These are phyloP conservation scores for Egretta garzetta DNA, from an alignment of 2,113 vertebrate genomes.

Conservation along the genomic window DNA sequence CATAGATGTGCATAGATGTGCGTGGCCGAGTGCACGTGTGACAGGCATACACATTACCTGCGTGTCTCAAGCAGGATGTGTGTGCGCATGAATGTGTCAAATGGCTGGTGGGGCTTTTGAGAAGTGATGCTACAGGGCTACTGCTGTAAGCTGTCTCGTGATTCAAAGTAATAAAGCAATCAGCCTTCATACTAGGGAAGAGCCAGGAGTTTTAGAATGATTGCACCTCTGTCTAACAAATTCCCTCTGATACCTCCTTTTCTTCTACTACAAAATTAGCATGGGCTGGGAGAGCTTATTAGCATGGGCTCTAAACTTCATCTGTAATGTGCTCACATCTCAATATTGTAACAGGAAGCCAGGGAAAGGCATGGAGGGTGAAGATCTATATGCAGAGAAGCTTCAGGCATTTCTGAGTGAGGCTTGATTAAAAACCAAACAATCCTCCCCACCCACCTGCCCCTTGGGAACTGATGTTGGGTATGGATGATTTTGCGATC, in stretches of 20 bases:
- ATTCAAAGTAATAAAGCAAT: conserved; percentile 7
- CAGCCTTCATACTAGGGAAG: not conserved
- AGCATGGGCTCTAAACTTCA: not conserved
- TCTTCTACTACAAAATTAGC: not conserved
- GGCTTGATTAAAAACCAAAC: not conserved
- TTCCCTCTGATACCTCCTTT: not conserved
- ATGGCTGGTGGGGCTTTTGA: not conserved
- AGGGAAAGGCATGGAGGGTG: not conserved
- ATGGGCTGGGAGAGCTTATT: not conserved
- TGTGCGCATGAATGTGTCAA: accelerated
- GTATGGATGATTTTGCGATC: not conserved
- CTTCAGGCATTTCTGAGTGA: not conserved
- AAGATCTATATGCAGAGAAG: not conserved
- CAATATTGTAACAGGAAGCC: not conserved
- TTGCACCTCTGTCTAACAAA: not conserved
- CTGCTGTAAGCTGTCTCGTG: not conserved
- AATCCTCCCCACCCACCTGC: not conserved
- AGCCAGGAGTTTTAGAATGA: not conserved
- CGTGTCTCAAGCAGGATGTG: accelerated
- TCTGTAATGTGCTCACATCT: not conserved
- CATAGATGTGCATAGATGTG: accelerated
- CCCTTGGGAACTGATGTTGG: not conserved
- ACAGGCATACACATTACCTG: not conserved
- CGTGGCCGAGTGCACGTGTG: accelerated
- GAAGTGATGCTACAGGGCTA: not conserved